Conservation (phyloP, 2,113 vertebrate species). For the Pterocles burchelli region DNA sequence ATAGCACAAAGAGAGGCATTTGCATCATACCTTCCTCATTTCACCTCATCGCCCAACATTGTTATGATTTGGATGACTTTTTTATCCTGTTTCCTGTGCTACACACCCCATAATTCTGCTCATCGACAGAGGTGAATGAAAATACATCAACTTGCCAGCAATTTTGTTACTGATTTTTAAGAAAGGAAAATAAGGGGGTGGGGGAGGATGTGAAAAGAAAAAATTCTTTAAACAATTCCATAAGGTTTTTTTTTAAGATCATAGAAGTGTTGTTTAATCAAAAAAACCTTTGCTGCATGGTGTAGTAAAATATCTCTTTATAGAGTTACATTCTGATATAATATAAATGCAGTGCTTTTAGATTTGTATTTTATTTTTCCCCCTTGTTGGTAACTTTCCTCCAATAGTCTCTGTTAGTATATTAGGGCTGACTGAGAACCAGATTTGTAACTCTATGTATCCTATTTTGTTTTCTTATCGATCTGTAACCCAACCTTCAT, state of each 20-base stretch:
- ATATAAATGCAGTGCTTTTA: background rate
- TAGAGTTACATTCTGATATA: background rate
- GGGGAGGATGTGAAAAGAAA: background rate
- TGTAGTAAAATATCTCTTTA: background rate
- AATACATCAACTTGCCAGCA: background rate
- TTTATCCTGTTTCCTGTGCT: background rate
- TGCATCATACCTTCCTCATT: constrained; percentile 17
- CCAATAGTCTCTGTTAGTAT: background rate
- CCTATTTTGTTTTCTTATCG: background rate
- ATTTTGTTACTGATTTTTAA: background rate
- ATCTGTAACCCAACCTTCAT: background rate
- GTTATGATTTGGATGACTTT: constrained; percentile 31
- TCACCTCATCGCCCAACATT: background rate
- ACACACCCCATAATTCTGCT: background rate
- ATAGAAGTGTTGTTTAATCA: background rate
- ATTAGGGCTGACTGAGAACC: background rate
- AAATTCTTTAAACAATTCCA: background rate
- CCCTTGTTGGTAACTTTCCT: background rate
- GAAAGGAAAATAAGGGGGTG: background rate
- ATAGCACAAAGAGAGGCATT: constrained; percentile 4
- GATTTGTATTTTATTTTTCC: background rate
- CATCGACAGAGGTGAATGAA: background rate
- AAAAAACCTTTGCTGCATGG: background rate
- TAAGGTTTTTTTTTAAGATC: background rate
- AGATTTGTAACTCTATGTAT: background rate